Evolutionary conservation across 2,113 vertebrate genomes (phyloP), one percentile per base, ranked within the genome.

Genomic region (Willisornis vidua): DNA sequence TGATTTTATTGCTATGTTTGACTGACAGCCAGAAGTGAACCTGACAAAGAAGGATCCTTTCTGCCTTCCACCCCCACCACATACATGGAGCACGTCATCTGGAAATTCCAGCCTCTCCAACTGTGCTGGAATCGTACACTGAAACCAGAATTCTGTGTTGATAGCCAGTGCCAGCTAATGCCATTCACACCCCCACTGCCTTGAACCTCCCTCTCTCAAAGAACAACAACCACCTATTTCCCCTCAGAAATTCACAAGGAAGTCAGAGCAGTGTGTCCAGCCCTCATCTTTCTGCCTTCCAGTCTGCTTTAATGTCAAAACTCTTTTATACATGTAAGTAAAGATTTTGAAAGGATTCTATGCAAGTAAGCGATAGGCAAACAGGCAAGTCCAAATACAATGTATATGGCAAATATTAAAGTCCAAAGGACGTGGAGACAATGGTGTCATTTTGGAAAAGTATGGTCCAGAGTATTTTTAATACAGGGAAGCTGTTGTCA

Each of bases 1-100:
- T 93, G 95, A 95, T 96, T 96, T 97, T 96, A 93, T 90, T 95
- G 90, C 92, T 75, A 23, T 85, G 61, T 96, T 96, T 96, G 94
- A 97, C 79, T 97, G 94, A 81, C 92, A 96, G 93, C 88, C 85
- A 95, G 93, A 87, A 78, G n/a, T 35, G 94, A 93, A 87, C 66
- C 83, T 75, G 87, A 95, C 94, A 89, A 93, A 91, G 82, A 90
- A 76, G 48, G 46, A 82, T 78, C 33, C 15, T 83, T 83, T 80
- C 65, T 93, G 85, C 90, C 51, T 68, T 86, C 46, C 72, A 81
- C 89, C 78, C 74, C 70, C 77, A 76, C 70, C 45, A n/a, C 85
- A 59, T 71, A 57, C 48, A 90, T 49, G 0, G 26, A 92, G 80
- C 75, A 90, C 3, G 0, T 96, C 94, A 95, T 86, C 77, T 93